A percentile compares a stretch with the other conserved stretches of the same genome.
Conservation (phyloP, 2,113 vertebrate species). For the Erpornis zantholeuca region DNA sequence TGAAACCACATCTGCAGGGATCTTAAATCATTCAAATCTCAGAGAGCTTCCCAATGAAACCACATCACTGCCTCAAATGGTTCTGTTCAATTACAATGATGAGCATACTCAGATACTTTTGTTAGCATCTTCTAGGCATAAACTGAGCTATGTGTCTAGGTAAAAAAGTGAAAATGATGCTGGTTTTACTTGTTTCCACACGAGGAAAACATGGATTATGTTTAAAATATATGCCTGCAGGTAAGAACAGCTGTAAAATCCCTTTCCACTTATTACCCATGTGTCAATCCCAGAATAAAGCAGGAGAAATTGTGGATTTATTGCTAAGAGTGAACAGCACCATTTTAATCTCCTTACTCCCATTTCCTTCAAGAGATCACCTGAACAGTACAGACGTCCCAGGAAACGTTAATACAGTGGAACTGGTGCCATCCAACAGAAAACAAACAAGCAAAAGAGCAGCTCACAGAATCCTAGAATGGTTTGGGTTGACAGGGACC, state of each 20-base stretch:
- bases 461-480: not conserved
- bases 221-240: not conserved
- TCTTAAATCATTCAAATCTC: not conserved
- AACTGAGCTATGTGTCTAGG: not conserved
- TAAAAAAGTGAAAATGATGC: not conserved
- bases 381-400: not conserved
- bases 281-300: not conserved
- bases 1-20: not conserved
- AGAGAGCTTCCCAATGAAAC: not conserved
- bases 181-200: not conserved
- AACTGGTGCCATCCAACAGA: not conserved
- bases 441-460: not conserved
- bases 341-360: not conserved
- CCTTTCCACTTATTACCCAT: not conserved
- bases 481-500: not conserved
- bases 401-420: not conserved
- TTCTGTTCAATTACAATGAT: not conserved
- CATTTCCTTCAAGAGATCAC: not conserved
- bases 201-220: not conserved
- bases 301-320: not conserved
- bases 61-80: not conserved
- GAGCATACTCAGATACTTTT: not conserved
- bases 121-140: not conserved
- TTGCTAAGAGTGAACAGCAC: not conserved
- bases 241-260: not conserved